phyloP scores from a whole-genome alignment of 2,797 vertebrate species.

The Leuciscus waleckii region DNA sequence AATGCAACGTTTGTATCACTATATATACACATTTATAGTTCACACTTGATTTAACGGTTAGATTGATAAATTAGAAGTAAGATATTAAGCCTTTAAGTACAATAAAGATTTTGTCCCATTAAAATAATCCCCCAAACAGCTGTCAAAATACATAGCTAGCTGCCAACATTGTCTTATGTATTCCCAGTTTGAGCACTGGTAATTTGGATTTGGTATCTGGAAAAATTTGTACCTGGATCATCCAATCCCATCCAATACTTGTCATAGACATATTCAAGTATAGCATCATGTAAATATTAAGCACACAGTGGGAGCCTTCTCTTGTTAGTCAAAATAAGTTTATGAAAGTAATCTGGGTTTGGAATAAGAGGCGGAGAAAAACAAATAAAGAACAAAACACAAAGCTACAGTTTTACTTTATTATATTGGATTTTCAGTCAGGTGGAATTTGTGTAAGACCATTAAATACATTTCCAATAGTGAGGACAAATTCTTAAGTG shows the following conservation, averaged over 20 bases:
- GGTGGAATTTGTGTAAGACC: conserved; percentile 14
- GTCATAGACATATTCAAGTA: neutral
- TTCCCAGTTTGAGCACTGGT: neutral
- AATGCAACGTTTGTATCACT: neutral
- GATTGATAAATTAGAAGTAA: too few species aligned
- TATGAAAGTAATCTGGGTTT: neutral
- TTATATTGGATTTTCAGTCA: conserved; percentile 4
- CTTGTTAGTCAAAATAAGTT: neutral
- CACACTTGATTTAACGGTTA: neutral
- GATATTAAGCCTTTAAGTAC: too few species aligned
- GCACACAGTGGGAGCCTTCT: neutral
- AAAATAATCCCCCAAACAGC: neutral
- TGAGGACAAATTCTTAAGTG: neutral
- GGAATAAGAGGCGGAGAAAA: neutral
- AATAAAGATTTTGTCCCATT: neutral
- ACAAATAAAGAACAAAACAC: neutral
- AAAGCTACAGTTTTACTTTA: neutral
- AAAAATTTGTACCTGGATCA: neutral
- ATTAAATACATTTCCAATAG: conserved; percentile 3
- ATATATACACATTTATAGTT: neutral
- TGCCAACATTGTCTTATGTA: too few species aligned
- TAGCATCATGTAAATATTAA: neutral
- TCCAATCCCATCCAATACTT: neutral
- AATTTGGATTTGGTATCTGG: neutral
- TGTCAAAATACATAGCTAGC: neutral